phyloP scores from a whole-genome alignment of 2,113 vertebrate species.

The Plecotus auritus region DNA sequence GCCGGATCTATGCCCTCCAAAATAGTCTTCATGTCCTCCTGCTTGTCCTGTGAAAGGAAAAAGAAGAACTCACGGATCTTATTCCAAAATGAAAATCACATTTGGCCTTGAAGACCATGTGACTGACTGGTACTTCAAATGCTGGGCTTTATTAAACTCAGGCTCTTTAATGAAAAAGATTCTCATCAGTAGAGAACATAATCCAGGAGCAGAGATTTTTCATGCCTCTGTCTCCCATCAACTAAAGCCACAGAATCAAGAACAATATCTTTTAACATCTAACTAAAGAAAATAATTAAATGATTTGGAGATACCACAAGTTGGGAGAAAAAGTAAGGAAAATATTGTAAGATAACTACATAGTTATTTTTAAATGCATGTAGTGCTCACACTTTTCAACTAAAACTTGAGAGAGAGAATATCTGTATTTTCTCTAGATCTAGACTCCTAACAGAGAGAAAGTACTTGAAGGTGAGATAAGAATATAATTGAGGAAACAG shows the following conservation, averaged over 20 bases:
- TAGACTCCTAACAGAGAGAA: background rate
- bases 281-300: conserved; percentile 26
- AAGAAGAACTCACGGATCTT: conserved; percentile 78
- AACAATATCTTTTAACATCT: conserved; percentile 15
- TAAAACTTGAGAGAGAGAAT: background rate
- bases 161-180: conserved; percentile 49
- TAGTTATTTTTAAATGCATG: conserved; percentile 23
- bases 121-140: conserved; percentile 25
- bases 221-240: conserved; percentile 33
- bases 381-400: conserved; percentile 16
- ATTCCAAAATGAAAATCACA: conserved; percentile 66
- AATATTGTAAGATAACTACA: conserved; percentile 20
- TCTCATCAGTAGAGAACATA: conserved; percentile 31
- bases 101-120: conserved; percentile 77
- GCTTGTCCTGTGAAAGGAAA: conserved; percentile 79
- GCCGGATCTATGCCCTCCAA: conserved; percentile 78
- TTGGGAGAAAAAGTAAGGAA: background rate
- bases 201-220: conserved; percentile 29
- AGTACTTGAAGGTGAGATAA: background rate
- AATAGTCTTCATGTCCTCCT: conserved; percentile 77
- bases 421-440: conserved; percentile 23
- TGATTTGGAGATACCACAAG: background rate
- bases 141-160: conserved; percentile 56
- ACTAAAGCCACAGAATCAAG: conserved; percentile 31
- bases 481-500: background rate